phyloP scores from a whole-genome alignment of 2,888 invertebrate species.

The Lasioglossum pauxillum region DNA sequence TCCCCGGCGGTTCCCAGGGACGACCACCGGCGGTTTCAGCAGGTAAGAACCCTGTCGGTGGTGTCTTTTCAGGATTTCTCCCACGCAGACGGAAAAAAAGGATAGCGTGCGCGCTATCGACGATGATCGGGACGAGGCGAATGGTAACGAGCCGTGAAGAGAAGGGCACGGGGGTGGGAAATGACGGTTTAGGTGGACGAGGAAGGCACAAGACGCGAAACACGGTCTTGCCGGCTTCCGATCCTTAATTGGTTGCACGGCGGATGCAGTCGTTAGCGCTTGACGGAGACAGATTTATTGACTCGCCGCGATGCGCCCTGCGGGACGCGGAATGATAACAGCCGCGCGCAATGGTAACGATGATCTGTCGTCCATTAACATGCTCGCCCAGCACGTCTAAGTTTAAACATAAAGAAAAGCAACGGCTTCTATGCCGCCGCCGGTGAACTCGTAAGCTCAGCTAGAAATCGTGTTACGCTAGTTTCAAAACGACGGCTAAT shows the following conservation, averaged over 20 bases:
- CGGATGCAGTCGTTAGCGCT: slow-evolving; percentile 15
- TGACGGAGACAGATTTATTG: slow-evolving; percentile 3
- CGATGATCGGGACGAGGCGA: not conserved
- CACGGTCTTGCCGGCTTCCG: slow-evolving; percentile 27
- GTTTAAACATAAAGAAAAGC: not conserved
- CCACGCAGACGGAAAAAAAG: not conserved
- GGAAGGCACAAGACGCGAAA: not conserved
- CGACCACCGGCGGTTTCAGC: not conserved
- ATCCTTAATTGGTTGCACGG: slow-evolving; percentile 45
- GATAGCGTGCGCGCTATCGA: not conserved
- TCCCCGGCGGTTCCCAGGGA: not conserved
- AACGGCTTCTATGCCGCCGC: not conserved
- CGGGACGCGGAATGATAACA: slow-evolving; percentile 3
- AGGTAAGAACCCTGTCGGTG: not conserved
- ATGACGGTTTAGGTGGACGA: not conserved
- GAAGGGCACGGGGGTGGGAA: not conserved
- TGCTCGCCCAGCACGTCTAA: not conserved
- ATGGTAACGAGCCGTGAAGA: slow-evolving; percentile 3
- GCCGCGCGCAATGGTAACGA: not conserved
- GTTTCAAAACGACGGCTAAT: not conserved
- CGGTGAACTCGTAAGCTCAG: not conserved
- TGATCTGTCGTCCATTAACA: slow-evolving; percentile 5
- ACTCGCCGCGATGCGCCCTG: not conserved
- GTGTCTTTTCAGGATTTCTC: not conserved
- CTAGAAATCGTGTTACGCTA: not conserved